phyloP scores from a whole-genome alignment of 2,888 invertebrate species.

The Hoplodrina blanda region DNA sequence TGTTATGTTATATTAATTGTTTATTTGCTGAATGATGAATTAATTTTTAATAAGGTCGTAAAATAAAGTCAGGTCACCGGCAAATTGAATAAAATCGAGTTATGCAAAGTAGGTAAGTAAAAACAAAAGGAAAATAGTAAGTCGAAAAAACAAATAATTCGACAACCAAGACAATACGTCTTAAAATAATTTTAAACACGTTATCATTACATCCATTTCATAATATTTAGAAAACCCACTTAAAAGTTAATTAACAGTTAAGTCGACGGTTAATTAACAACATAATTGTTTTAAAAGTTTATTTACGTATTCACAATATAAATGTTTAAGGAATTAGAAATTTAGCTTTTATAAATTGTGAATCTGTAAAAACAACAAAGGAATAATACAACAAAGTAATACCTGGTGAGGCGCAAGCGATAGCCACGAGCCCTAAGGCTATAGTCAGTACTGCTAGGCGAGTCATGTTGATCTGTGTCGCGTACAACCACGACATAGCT shows the following conservation, averaged over 20 bases:
- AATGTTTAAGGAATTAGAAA: too few species aligned
- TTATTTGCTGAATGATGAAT: background rate
- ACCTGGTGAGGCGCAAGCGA: conserved; percentile 82
- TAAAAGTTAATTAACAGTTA: background rate
- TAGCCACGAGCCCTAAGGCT: conserved; percentile 80
- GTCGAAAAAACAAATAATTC: background rate
- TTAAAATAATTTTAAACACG: background rate
- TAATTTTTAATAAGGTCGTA: background rate
- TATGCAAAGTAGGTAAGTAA: too few species aligned
- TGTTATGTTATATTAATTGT: too few species aligned
- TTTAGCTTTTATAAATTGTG: too few species aligned
- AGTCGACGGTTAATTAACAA: too few species aligned
- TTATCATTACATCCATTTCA: too few species aligned
- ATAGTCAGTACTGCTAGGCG: conserved; percentile 77
- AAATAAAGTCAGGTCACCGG: background rate
- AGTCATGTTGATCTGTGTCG: conserved; percentile 77
- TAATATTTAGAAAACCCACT: background rate
- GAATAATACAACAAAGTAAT: conserved; percentile 44
- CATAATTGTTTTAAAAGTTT: too few species aligned
- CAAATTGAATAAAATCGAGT: background rate
- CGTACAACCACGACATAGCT: conserved; percentile 60
- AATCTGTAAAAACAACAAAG: background rate
- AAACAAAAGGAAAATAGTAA: too few species aligned
- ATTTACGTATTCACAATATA: too few species aligned
- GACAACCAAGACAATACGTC: background rate